These are phyloP conservation scores for Macrocentrus cingulum DNA, from an alignment of 1,140 invertebrate species.

Conservation along the genomic window DNA sequence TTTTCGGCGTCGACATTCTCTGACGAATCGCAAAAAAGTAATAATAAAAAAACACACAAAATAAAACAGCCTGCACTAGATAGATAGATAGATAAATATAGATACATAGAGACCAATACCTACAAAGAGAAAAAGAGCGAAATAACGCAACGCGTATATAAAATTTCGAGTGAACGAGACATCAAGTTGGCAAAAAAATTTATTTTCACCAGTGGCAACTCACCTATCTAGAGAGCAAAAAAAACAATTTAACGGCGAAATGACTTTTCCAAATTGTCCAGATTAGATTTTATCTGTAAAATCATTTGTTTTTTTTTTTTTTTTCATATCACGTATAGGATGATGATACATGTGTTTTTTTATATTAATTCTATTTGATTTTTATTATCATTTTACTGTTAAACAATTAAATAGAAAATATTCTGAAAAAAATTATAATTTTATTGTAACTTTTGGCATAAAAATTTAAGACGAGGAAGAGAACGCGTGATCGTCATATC, in stretches of 20 bases:
- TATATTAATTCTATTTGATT: too few relatives aligned
- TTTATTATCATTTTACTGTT: too few relatives aligned
- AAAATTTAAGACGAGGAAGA: too few relatives aligned
- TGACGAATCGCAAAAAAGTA: constrained; percentile 32
- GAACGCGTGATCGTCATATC: too few relatives aligned
- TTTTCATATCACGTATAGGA: neutral
- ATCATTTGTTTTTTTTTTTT: constrained; percentile 16
- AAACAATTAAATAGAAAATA: too few relatives aligned
- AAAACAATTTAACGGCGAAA: constrained; percentile 24
- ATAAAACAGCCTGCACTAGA: neutral
- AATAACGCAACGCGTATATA: too few relatives aligned
- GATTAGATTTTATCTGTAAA: constrained; percentile 22
- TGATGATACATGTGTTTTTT: too few relatives aligned
- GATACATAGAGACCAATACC: too few relatives aligned
- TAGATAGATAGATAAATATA: neutral
- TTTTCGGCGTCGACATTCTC: constrained; percentile 41
- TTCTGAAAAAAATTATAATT: too few relatives aligned
- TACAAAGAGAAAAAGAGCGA: constrained; percentile 11
- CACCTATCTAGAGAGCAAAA: constrained; percentile 13
- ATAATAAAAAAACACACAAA: constrained; percentile 18
- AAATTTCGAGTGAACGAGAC: too few relatives aligned
- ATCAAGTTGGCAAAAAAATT: constrained; percentile 14
- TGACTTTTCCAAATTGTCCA: constrained; percentile 21
- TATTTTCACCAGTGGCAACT: constrained; percentile 20
- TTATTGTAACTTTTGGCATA: too few relatives aligned